A percentile compares a stretch with the other conserved stretches of the same genome.
Conservation (phyloP, 2,888 invertebrate species). For the Metellina segmentata region DNA sequence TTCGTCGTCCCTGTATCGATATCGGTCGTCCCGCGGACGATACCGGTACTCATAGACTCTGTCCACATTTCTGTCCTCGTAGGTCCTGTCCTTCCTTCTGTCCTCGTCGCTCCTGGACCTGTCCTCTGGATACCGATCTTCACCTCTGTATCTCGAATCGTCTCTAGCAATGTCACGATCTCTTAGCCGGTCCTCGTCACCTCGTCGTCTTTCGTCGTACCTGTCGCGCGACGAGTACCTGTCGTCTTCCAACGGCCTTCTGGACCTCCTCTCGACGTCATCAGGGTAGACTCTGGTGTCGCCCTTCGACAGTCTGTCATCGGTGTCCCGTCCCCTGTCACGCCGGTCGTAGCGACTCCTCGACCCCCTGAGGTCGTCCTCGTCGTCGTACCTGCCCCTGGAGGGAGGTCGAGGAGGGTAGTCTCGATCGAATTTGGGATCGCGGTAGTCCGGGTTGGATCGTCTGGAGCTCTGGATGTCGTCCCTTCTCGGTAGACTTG, state of each 20-base stretch:
- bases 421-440: slow-evolving; percentile 27
- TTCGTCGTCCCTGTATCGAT: slow-evolving; percentile 11
- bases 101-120: neutral
- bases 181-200: slow-evolving; percentile 32
- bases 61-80: neutral
- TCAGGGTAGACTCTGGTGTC: slow-evolving; percentile 42
- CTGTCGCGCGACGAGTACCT: neutral
- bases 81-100: neutral
- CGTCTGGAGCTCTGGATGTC: slow-evolving; percentile 23
- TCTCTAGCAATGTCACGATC: neutral
- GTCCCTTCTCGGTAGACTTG: slow-evolving; percentile 12
- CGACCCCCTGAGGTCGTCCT: slow-evolving; percentile 17
- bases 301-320: slow-evolving; percentile 54
- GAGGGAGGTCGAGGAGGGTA: neutral
- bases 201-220: neutral
- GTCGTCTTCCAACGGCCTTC: neutral
- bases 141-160: neutral
- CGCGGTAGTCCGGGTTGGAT: neutral
- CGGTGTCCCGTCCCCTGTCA: slow-evolving; percentile 21
- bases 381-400: slow-evolving; percentile 1
- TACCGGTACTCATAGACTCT: slow-evolving; percentile 23
- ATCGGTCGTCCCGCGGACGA: slow-evolving; percentile 7
- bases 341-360: slow-evolving; percentile 32
- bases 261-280: neutral
- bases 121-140: slow-evolving; percentile 3